A percentile compares a stretch with the other conserved stretches of the same genome.
These are phyloP conservation scores for Calypte anna DNA, from an alignment of 2,113 vertebrate genomes.

Conservation along the genomic window DNA sequence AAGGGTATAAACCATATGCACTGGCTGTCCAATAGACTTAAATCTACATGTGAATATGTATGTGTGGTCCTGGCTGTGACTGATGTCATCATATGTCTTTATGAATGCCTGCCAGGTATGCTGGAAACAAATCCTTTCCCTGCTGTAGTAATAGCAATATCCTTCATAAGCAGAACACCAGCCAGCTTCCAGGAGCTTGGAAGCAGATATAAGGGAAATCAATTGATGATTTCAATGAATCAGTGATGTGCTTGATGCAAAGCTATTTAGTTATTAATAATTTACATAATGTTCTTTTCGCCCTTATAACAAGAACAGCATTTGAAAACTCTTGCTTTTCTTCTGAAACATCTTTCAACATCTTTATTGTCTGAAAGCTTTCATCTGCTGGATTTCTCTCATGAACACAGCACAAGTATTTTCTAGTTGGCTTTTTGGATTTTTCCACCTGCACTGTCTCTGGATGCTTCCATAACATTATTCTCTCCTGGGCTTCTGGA, in stretches of 20 bases:
- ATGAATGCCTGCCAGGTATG: constrained; percentile 12
- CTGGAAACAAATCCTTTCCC: constrained; percentile 14
- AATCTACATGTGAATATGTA: neutral
- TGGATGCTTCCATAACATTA: neutral
- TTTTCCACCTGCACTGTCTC: neutral
- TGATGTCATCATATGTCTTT: neutral
- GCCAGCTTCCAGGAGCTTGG: neutral
- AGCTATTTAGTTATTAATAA: constrained; percentile 18
- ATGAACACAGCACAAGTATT: neutral
- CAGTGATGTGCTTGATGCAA: neutral
- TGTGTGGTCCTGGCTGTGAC: constrained; percentile 61
- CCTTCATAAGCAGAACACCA: neutral
- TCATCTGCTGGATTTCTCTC: neutral
- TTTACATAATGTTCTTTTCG: neutral
- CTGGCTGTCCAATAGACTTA: neutral
- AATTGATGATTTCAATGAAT: neutral
- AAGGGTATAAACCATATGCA: constrained; percentile 33
- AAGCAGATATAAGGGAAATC: neutral
- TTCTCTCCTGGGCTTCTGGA: neutral
- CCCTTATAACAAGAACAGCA: neutral
- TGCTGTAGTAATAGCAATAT: neutral
- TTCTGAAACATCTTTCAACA: neutral
- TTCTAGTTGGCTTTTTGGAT: neutral
- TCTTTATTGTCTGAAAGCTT: neutral
- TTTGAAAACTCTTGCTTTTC: neutral